Base-by-base conservation (phyloP, 2,797 vertebrate genomes). In the Myotis daubentonii region DNA sequence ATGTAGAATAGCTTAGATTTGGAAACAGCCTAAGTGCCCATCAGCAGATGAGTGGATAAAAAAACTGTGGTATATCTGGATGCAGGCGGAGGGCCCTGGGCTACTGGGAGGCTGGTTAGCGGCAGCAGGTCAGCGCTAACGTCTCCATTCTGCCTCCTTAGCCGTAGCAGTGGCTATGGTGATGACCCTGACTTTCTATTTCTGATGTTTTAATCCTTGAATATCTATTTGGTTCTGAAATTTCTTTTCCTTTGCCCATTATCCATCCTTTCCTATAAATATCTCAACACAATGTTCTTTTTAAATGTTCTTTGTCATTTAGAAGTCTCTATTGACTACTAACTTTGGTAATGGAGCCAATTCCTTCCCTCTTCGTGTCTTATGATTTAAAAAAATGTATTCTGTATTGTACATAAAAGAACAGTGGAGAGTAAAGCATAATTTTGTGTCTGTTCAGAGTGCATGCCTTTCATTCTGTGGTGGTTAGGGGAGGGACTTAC, bases 31-130 rank as follows among this genome's bases (percentile, higher is more conserved):
- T 1, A 49, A 49, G 49, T 49, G 15, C 49, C 17, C 51, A 19
- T 53, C 51, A 53, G 51, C 51, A 20, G 51, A 19, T 19, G 51
- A 53, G 51, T 19, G 51, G 6, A 53, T 53, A 19, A 20, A 5
- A 49, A 49, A 53, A 53, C 51, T 53, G 51, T 53, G 51, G 51
- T 53, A 57, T 8, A 97, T 97, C 98, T 98, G 97, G 9, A 66
- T 66, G 8, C 0, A 8, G 66, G n/a, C 16, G 16, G n/a, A 3
- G 17, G 65, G n/a, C 16, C 30, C n/a, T 17, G 17, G 65, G 66
- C 33, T 68, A 19, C 66, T 20, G 8, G 4, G 66, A 36, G 33
- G 66, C 33, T 20, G 33, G 66, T 36, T 19, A 68, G 17, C 4
- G 1, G 17, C 30, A n/a, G 30, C 28, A n/a, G 62, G 6, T 3